Conservation (phyloP, 2,888 invertebrate species). For the Andrena marginata region DNA sequence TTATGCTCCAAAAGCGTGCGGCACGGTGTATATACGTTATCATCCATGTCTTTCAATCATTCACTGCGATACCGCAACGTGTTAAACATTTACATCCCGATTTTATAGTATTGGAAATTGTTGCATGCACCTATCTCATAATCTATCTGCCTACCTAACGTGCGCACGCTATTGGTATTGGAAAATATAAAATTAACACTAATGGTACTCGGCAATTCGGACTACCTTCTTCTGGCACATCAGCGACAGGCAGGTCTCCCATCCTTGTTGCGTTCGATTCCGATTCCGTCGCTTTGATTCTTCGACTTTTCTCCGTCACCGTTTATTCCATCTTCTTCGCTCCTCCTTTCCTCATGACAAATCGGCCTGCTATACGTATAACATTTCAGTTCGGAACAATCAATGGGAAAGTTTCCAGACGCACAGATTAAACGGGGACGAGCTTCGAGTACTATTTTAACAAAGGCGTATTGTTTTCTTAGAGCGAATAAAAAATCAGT, state of each 20-base stretch:
- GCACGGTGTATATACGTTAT: too few relatives aligned
- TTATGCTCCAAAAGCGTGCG: too few relatives aligned
- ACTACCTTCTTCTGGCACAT: slow-evolving; percentile 63
- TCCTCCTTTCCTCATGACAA: not conserved
- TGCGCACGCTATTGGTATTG: not conserved
- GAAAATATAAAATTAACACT: not conserved
- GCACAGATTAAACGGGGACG: not conserved
- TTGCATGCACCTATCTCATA: too few relatives aligned
- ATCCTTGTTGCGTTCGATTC: not conserved
- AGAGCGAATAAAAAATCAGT: not conserved
- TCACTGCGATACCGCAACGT: too few relatives aligned
- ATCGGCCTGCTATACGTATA: not conserved
- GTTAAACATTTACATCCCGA: too few relatives aligned
- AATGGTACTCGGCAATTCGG: not conserved
- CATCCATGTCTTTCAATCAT: too few relatives aligned
- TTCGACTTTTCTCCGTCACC: not conserved
- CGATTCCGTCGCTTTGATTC: not conserved
- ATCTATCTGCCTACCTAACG: too few relatives aligned
- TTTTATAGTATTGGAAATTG: too few relatives aligned
- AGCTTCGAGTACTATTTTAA: not conserved
- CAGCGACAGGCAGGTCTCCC: slow-evolving; percentile 17
- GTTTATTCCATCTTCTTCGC: not conserved
- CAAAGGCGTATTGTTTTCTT: not conserved
- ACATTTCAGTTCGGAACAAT: not conserved
- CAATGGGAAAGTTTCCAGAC: not conserved